Evolutionary conservation across 2,888 invertebrate species (phyloP).

Genomic region (Pelosia muscerda): DNA sequence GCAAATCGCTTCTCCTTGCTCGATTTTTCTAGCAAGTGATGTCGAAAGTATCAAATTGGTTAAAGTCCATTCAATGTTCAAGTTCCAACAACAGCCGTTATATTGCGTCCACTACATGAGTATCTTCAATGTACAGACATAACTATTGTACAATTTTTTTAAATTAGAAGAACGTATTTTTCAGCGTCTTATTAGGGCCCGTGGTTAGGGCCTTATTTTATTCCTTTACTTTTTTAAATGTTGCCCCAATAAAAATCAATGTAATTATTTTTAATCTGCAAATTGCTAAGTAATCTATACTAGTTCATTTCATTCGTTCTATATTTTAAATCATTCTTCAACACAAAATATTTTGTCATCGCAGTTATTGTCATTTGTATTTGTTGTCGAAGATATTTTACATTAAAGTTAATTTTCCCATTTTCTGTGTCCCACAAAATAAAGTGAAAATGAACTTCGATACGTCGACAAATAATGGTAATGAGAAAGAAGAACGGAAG

Average conservation of each 20-base stretch:
- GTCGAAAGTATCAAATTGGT: too few species aligned
- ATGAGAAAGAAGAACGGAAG: conserved; percentile 79
- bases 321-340: conserved; percentile 8
- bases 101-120: too few species aligned
- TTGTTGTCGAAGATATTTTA: conserved; percentile 41
- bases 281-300: neutral
- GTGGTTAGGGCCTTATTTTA: too few species aligned
- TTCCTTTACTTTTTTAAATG: neutral
- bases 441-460: conserved; percentile 77
- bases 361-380: conserved; percentile 22
- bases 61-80: too few species aligned
- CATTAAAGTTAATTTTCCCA: conserved; percentile 25
- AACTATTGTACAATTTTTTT: too few species aligned
- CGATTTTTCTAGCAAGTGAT: too few species aligned
- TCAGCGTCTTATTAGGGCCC: too few species aligned
- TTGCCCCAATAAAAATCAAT: neutral
- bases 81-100: too few species aligned
- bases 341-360: conserved; percentile 8
- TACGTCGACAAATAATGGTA: conserved; percentile 66
- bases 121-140: too few species aligned
- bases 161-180: too few species aligned
- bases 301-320: neutral
- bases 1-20: too few species aligned
- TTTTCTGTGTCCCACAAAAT: conserved; percentile 21
- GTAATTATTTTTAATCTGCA: neutral